Evolutionary conservation across 2,797 vertebrate genomes (phyloP), one percentile per base, ranked within the genome.

Genomic region (Apogon talboti): DNA sequence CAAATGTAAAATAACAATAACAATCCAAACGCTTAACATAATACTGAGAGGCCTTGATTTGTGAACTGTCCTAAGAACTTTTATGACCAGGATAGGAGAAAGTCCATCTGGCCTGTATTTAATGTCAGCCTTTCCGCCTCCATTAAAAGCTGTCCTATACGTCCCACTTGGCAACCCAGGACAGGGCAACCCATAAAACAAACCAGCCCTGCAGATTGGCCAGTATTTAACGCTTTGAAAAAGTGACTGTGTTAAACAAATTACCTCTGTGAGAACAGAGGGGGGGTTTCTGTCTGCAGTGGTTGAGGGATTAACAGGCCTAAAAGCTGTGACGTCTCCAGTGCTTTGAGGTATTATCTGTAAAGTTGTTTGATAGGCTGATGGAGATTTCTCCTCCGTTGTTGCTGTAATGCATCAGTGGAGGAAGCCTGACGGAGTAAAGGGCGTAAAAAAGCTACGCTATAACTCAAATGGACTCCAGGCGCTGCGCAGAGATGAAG

Each of bases 1-100:
- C 91, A 93, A 92, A 92, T 88, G 90, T 92, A 92, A 85, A 91
- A 94, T 92, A 93, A 92, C 91, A 92, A 91, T 92, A 93, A 93
- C 92, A 93, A 92, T 81, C 89, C 74, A 57, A 91, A 89, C 65
- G 84, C 88, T 90, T 92, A 92, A 84, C 91, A 91, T 90, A 90
- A 91, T 91, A 93, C 89, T 82, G 86, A 83, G 83, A 85, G 85
- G 83, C 85, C 89, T 83, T 93, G 92, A 95, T 94, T 93, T 94
- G 92, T 93, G 92, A 92, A 90, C 91, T 90, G 93, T 92, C 91
- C 83, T 83, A 42, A 78, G 86, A 87, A 89, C 83, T 84, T 93
- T 94, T 93, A 94, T 92, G 89, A 92, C 84, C 88, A 86, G 86
- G 87, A 87, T 81, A 89, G 86, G 89, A 94, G 88, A 93, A 91